These are phyloP conservation scores for Callimorpha dominula DNA, from an alignment of 2,888 invertebrate species.

Conservation along the genomic window DNA sequence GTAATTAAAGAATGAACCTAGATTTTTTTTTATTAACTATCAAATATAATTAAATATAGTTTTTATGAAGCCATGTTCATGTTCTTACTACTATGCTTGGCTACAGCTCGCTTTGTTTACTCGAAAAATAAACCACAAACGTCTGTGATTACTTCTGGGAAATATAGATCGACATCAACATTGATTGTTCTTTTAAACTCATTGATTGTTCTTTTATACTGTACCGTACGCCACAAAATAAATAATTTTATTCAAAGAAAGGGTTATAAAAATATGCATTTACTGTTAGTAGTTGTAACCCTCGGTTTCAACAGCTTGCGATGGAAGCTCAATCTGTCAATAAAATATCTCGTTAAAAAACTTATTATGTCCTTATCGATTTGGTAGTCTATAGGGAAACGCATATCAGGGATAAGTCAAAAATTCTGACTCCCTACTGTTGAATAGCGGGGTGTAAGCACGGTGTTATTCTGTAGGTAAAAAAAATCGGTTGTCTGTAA, in stretches of 20 bases:
- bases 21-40: constrained; percentile 17
- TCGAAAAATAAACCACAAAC: constrained; percentile 14
- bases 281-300: not conserved
- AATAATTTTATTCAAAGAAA: not conserved
- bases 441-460: too few species aligned
- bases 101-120: constrained; percentile 20
- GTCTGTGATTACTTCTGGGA: constrained; percentile 12
- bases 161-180: constrained; percentile 15
- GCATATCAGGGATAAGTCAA: too few species aligned
- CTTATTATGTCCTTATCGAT: not conserved
- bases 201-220: constrained; percentile 16
- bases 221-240: not conserved
- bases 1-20: not conserved
- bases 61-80: constrained; percentile 30
- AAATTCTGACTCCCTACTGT: too few species aligned
- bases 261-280: not conserved
- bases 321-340: too few species aligned
- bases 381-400: too few species aligned
- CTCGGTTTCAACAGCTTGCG: not conserved
- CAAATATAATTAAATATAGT: constrained; percentile 27
- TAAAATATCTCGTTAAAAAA: not conserved
- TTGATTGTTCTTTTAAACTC: constrained; percentile 14
- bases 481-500: too few species aligned
- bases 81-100: constrained; percentile 23
- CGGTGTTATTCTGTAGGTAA: too few species aligned